phyloP scores from a whole-genome alignment of 2,888 invertebrate species.

The Agrenia bidenticulata region DNA sequence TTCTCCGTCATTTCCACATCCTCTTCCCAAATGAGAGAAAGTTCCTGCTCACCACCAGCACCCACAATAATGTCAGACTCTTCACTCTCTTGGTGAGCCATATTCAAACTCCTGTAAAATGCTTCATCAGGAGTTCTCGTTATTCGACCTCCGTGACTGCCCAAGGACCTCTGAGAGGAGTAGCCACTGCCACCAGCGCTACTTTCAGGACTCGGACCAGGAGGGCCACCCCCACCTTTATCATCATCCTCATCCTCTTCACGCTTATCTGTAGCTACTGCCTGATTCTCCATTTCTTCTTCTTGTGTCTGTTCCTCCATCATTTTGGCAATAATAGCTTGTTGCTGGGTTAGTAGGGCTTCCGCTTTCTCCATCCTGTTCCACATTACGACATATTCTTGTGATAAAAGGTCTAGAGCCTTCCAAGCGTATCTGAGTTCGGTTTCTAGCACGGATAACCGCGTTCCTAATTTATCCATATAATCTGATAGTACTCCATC shows the following conservation, averaged over 20 bases:
- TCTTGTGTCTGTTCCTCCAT: slow-evolving; percentile 61
- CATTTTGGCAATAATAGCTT: slow-evolving; percentile 83
- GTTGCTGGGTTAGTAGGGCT: slow-evolving; percentile 81
- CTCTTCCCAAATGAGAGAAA: slow-evolving; percentile 80
- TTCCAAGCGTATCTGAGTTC: slow-evolving; percentile 91
- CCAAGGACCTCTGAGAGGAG: not conserved
- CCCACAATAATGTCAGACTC: slow-evolving; percentile 18
- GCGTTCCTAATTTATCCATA: slow-evolving; percentile 78
- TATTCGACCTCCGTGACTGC: slow-evolving; percentile 21
- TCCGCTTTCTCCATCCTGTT: slow-evolving; percentile 85
- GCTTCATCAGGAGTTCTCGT: slow-evolving; percentile 29
- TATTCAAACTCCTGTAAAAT: slow-evolving; percentile 67
- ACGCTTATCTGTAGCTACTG: slow-evolving; percentile 52
- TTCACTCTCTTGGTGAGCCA: slow-evolving; percentile 71
- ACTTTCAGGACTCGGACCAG: not conserved
- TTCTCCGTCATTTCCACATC: slow-evolving; percentile 64
- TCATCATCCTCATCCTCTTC: slow-evolving; percentile 21
- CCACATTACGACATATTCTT: slow-evolving; percentile 94
- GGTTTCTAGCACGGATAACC: slow-evolving; percentile 82
- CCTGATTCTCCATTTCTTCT: slow-evolving; percentile 54
- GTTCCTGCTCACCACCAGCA: slow-evolving; percentile 61
- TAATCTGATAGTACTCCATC: slow-evolving; percentile 68
- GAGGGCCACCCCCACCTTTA: slow-evolving; percentile 15
- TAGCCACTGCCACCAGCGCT: slow-evolving; percentile 1
- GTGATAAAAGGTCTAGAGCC: slow-evolving; percentile 82